Evolutionary conservation across 2,888 invertebrate species (phyloP).

Genomic region (Copidosoma aretas): DNA sequence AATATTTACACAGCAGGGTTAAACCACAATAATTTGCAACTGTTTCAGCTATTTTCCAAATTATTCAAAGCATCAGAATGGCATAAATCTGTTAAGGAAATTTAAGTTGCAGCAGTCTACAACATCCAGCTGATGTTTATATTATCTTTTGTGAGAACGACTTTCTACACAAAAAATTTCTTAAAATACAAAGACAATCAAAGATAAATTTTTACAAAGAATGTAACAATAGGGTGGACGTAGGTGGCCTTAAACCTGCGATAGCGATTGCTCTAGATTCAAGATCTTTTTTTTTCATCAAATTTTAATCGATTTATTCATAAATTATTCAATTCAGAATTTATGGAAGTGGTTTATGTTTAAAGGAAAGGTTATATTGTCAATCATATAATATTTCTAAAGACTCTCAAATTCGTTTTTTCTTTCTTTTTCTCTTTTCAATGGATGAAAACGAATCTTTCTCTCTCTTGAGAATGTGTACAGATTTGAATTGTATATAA

Average conservation of each 20-base stretch:
- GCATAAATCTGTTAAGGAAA: slow-evolving; percentile 53
- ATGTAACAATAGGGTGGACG: slow-evolving; percentile 28
- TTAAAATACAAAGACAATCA: slow-evolving; percentile 21
- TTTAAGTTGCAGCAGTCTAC: slow-evolving; percentile 21
- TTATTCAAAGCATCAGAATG: slow-evolving; percentile 92
- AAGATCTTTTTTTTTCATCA: slow-evolving; percentile 47
- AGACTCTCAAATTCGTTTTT: slow-evolving; percentile 25
- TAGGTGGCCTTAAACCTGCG: slow-evolving; percentile 35
- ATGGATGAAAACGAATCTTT: slow-evolving; percentile 20
- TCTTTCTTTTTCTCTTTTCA: slow-evolving; percentile 21
- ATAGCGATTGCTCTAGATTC: slow-evolving; percentile 39
- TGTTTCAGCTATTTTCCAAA: slow-evolving; percentile 90
- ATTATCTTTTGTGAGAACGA: slow-evolving; percentile 38
- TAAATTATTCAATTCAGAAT: slow-evolving; percentile 50
- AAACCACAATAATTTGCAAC: slow-evolving; percentile 1
- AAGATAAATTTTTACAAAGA: slow-evolving; percentile 11
- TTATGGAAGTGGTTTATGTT: slow-evolving; percentile 53
- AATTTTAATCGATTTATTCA: slow-evolving; percentile 53
- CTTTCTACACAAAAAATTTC: slow-evolving; percentile 28
- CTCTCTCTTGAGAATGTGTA: slow-evolving; percentile 35
- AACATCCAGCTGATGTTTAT: slow-evolving; percentile 13
- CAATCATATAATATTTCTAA: slow-evolving; percentile 34
- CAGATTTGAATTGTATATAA: slow-evolving; percentile 37
- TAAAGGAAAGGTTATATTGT: slow-evolving; percentile 33
- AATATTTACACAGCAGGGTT: background rate